Evolutionary conservation across 2,113 vertebrate species (phyloP).

Genomic region (Hydrolagus affinis): DNA sequence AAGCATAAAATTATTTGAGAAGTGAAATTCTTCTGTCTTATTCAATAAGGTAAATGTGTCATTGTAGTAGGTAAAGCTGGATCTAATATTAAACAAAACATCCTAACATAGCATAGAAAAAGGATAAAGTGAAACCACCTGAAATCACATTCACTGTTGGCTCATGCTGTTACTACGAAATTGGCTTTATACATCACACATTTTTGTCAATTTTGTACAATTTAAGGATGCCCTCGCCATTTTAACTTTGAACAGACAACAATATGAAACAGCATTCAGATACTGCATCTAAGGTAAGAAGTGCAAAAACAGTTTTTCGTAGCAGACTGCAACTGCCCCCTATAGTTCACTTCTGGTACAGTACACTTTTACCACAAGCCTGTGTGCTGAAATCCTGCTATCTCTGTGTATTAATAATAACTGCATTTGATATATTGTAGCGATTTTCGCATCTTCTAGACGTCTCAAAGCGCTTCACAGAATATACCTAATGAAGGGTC

Average conservation of each 20-base stretch:
- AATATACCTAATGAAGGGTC: no score
- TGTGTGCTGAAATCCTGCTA: no score
- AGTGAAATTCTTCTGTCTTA: neutral
- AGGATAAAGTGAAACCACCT: neutral
- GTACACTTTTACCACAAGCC: no score
- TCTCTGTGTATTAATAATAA: no score
- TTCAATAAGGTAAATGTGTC: neutral
- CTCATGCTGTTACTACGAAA: neutral
- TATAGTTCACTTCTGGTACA: neutral
- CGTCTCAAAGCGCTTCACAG: no score
- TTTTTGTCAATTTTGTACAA: neutral
- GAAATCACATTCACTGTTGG: neutral
- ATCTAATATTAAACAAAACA: neutral
- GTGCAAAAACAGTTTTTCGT: neutral
- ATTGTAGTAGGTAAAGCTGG: neutral
- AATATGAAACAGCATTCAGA: neutral
- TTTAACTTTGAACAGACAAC: neutral
- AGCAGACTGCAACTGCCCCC: slow-evolving; percentile 17
- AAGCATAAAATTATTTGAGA: neutral
- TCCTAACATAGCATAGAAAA: neutral
- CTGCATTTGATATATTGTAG: no score
- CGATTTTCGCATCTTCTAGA: no score
- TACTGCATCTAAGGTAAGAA: neutral
- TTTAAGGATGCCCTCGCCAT: neutral
- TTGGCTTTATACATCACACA: neutral